Base-by-base conservation (phyloP, 2,888 invertebrate species). In the Drosophila mimetica region DNA sequence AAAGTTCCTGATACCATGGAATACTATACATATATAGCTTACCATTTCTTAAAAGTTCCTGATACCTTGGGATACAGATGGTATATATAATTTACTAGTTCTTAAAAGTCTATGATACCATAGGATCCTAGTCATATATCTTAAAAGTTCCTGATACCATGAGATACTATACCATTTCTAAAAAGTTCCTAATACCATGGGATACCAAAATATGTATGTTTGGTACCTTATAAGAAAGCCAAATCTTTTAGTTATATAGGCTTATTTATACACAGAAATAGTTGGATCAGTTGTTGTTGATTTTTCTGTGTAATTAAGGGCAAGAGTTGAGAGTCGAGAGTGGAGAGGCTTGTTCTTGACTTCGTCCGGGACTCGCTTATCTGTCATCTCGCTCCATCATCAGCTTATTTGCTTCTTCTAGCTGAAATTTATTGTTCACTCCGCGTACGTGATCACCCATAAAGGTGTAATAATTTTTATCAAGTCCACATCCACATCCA, bases 401-500 rank as follows among this genome's bases (percentile, higher is more conserved):
- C 79, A 73, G 76, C 79, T 77, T 79, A 77, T 77, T 77, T 75
- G 75, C 71, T 82, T 73, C 83, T 79, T 83, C 79, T 79, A 79
- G 83, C 74, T 63, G 22, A 6, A 63, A 64, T 64, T 65, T 65
- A 63, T 61, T 48, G 50, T 13, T 28, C 71, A 32, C 63, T 51
- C 41, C 14, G 80, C 63, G 69, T 90, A 90, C 90, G 90, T 90
- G 90, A 90, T 90, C 90, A 90, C 90, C 91, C 90, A 90, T 91
- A 88, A 83, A 90, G 89, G 89, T 90, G 88, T 90, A 90, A 90
- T 90, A 90, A 90, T 90, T 90, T 90, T 89, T 88, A 90, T 90
- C 79, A 87, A 82, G 79, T 84, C 89, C 82, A 30, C 30, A 30
- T 36, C 44, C 16, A 3, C 4, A 37, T 16, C 36, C 36, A 14